Evolutionary conservation across 2,888 invertebrate species (phyloP), one percentile per base, ranked within the genome.

Genomic region (Amorpha juglandis): DNA sequence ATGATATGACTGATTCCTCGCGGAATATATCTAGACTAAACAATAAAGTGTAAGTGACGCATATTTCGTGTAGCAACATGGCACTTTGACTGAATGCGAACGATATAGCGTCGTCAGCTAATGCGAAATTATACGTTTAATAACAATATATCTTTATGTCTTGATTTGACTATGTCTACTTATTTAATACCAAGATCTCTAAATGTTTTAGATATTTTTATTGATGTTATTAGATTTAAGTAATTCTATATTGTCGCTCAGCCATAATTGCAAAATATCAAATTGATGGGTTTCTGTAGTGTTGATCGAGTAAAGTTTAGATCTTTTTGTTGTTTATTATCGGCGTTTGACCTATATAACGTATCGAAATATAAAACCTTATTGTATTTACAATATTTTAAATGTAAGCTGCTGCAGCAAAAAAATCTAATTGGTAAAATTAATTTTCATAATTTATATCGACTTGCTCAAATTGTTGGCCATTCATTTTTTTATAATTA

Each of bases 231-330:
- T 58, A 58, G 58, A 67, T 62, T 48, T 50, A 42, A 47, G 48
- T 38, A 45, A 45, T 62, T 9, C 21, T 62, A 63, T 64, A 35
- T 68, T 70, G 62, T 68, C 53, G 69, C 9, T 63, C 42, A 33
- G 45, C 64, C 69, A 42, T 67, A 55, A 65, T 66, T 65, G 70
- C 62, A 68, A 64, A 38, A 70, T 69, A 64, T 69, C 63, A 73
- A 74, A 74, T 69, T 70, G 73, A 77, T 74, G 76, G 76, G 79
- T 79, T 70, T 63, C 42, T 51, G 67, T 74, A 70, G 70, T 58
- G 19, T 16, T 38, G 6, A 42, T 58, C 12, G 4, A 58, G 7
- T 38, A 19, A 16, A 42, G 16, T 6, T 42, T 50, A 50, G 50
- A 16, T 50, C 8, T 58, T 58, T 55, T 38, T 38, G 11, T 11